Evolutionary conservation across 2,888 invertebrate genomes (phyloP).

Genomic region (Venustoraphidia nigricollis): DNA sequence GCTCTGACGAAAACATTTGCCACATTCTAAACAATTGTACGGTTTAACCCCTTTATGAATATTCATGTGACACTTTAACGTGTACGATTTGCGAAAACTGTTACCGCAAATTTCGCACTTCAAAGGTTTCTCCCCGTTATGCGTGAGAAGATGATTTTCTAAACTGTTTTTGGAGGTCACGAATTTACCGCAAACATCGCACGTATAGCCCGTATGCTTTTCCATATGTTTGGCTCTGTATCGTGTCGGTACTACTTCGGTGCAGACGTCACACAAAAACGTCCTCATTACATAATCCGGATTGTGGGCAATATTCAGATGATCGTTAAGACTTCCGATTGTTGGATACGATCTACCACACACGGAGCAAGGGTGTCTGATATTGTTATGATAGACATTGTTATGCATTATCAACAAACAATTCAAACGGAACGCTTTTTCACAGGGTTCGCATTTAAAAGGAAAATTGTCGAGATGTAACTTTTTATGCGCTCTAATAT

Average conservation of each 20-base stretch:
- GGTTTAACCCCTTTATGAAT: background rate
- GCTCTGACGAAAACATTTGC: conserved; percentile 11
- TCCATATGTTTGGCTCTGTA: conserved; percentile 5
- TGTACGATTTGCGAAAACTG: too few species aligned
- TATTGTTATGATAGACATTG: conserved; percentile 8
- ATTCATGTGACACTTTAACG: background rate
- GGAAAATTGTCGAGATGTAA: background rate
- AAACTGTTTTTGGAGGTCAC: conserved; percentile 3
- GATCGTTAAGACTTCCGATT: too few species aligned
- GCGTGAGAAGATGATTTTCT: too few species aligned
- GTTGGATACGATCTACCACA: background rate
- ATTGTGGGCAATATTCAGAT: conserved; percentile 10
- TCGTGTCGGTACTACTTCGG: conserved; percentile 8
- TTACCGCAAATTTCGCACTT: background rate
- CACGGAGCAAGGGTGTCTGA: conserved; percentile 13
- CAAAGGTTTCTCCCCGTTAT: background rate
- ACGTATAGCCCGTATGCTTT: conserved; percentile 2
- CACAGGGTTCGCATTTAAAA: background rate
- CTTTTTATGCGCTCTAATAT: background rate
- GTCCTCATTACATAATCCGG: conserved; percentile 5
- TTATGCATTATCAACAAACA: too few species aligned
- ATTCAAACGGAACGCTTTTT: background rate
- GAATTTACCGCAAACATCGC: conserved; percentile 6
- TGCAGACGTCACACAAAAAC: conserved; percentile 9
- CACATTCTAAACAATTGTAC: background rate